These are phyloP conservation scores for Dryoscopus gambensis DNA, from an alignment of 2,113 vertebrate genomes.

Conservation along the genomic window DNA sequence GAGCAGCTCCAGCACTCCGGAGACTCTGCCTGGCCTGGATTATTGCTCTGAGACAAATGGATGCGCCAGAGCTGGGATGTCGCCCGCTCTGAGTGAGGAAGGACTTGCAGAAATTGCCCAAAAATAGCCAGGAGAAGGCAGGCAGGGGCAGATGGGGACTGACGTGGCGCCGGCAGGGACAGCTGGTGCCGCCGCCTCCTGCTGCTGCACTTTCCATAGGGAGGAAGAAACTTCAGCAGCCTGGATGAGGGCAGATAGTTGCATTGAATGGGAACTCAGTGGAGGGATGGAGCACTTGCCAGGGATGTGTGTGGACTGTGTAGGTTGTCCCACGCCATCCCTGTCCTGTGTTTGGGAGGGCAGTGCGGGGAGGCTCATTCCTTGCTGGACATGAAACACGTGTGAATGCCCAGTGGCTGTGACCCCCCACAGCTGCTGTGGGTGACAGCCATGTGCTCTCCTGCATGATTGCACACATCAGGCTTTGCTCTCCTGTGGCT, in stretches of 20 bases:
- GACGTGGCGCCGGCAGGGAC: rapidly evolving
- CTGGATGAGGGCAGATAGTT: neutral
- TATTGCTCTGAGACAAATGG: rapidly evolving
- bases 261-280: neutral
- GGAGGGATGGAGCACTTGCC: neutral
- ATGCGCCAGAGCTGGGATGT: neutral
- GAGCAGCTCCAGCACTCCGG: neutral
- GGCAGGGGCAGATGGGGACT: neutral
- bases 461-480: neutral
- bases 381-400: rapidly evolving
- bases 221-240: neutral
- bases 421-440: neutral
- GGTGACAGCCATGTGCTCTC: neutral
- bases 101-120: neutral
- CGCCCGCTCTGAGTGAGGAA: rapidly evolving
- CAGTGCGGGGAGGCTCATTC: neutral
- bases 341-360: neutral
- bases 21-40: neutral
- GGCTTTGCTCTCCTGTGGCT: neutral
- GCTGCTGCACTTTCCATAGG: neutral
- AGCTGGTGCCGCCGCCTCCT: neutral
- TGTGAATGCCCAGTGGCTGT: neutral
- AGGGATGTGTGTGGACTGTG: neutral
- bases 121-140: neutral
- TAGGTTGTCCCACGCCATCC: neutral